Percentiles rank a stretch among this genome's conserved stretches.
These are phyloP conservation scores for Drosophila stalkeri DNA, from an alignment of 2,888 invertebrate species.

Conservation along the genomic window DNA sequence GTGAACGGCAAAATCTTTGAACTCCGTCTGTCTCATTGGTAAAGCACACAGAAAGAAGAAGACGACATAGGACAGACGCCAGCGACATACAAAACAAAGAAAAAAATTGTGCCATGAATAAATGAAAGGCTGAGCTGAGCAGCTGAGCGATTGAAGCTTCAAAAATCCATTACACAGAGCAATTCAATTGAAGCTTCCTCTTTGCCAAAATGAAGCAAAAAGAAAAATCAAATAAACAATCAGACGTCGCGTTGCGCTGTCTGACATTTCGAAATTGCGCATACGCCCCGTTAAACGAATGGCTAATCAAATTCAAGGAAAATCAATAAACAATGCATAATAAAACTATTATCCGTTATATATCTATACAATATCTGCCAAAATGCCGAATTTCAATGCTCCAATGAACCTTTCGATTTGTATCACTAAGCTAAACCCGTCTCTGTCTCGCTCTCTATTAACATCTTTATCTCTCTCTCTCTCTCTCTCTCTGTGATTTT, in stretches of 20 bases:
- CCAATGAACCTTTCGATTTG: conserved; percentile 54
- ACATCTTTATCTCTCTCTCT: background rate
- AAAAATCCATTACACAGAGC: conserved; percentile 28
- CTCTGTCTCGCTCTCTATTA: background rate
- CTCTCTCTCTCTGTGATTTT: conserved; percentile 26
- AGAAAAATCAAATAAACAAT: conserved; percentile 16
- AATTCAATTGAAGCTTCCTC: conserved; percentile 20
- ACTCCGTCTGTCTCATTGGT: conserved; percentile 34
- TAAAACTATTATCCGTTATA: conserved; percentile 35
- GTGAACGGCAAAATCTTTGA: conserved; percentile 67
- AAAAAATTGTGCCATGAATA: conserved; percentile 56
- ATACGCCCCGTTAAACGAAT: conserved; percentile 52
- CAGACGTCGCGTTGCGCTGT: conserved; percentile 29
- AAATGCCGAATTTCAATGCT: conserved; percentile 62
- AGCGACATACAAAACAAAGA: conserved; percentile 42
- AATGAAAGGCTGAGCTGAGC: conserved; percentile 48
- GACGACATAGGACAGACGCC: conserved; percentile 26
- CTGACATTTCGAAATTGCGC: conserved; percentile 56
- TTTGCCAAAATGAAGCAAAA: conserved; percentile 17
- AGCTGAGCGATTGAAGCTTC: conserved; percentile 6
- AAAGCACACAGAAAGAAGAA: conserved; percentile 17
- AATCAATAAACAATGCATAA: conserved; percentile 66
- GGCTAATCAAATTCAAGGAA: conserved; percentile 37
- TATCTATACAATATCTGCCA: background rate
- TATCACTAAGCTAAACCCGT: conserved; percentile 2